Conservation (phyloP, 2,888 invertebrate genomes). For the Pyrocoelia pectoralis region DNA sequence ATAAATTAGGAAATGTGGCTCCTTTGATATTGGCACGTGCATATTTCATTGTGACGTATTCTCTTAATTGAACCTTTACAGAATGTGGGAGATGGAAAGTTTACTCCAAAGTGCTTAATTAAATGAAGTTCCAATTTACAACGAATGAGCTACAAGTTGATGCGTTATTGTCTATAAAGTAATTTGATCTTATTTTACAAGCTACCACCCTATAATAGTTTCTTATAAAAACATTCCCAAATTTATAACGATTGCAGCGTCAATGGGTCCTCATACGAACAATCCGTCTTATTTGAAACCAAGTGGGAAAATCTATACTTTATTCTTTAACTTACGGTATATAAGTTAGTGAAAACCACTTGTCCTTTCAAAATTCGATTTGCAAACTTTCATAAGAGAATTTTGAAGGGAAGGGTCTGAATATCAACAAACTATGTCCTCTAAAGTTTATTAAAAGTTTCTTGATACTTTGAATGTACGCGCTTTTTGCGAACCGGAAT, state of each 20-base stretch:
- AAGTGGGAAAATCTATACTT: not conserved
- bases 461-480: not conserved
- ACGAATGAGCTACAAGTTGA: constrained; percentile 29
- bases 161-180: constrained; percentile 30
- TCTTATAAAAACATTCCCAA: too few relatives aligned
- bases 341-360: constrained; percentile 5
- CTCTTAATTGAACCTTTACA: constrained; percentile 33
- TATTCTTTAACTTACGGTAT: not conserved
- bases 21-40: constrained; percentile 37
- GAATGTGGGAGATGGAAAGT: constrained; percentile 27
- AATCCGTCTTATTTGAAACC: too few relatives aligned
- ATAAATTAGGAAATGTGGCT: constrained; percentile 32
- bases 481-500: not conserved
- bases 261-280: too few relatives aligned
- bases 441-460: not conserved
- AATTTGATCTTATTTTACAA: constrained; percentile 14
- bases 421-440: not conserved
- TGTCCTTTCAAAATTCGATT: constrained; percentile 8
- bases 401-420: constrained; percentile 4
- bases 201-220: not conserved
- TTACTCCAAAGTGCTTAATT: constrained; percentile 33
- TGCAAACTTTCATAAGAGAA: constrained; percentile 7
- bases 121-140: constrained; percentile 32
- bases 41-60: constrained; percentile 32
- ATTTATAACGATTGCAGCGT: too few relatives aligned